Conservation (phyloP, 2,888 invertebrate genomes). For the Morinoia aosen region DNA sequence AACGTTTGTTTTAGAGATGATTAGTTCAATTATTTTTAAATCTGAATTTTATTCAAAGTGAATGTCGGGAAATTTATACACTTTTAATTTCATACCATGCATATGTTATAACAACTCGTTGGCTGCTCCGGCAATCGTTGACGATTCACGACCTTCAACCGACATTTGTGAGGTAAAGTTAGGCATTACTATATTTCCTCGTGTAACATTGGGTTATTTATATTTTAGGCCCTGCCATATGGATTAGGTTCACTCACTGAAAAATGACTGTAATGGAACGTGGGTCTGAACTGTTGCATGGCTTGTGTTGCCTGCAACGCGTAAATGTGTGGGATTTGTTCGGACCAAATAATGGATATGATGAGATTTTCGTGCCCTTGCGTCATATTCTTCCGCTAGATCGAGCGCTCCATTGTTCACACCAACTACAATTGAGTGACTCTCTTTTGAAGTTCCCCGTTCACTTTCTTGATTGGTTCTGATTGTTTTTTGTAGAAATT, state of each 20-base stretch:
- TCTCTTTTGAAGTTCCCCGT: background rate
- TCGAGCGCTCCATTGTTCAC: constrained; percentile 17
- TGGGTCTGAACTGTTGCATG: background rate
- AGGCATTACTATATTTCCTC: too few relatives aligned
- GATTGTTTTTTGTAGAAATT: background rate
- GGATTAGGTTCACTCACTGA: background rate
- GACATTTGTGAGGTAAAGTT: too few relatives aligned
- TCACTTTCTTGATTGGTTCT: background rate
- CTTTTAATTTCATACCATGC: too few relatives aligned
- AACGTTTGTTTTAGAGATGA: background rate
- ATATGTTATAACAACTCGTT: too few relatives aligned
- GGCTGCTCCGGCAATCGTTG: too few relatives aligned
- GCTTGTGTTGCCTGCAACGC: background rate
- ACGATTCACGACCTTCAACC: too few relatives aligned
- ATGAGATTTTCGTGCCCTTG: background rate
- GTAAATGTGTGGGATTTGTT: background rate
- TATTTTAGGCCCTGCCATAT: background rate
- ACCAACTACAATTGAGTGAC: background rate
- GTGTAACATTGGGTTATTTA: too few relatives aligned
- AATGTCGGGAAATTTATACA: too few relatives aligned
- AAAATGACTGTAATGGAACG: background rate
- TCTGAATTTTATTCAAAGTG: background rate
- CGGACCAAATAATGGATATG: background rate
- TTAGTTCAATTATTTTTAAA: background rate
- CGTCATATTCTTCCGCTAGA: background rate